Evolutionary conservation across 2,113 vertebrate species (phyloP), one percentile per base, ranked within the genome.

Genomic region (Cryptotis parvus): DNA sequence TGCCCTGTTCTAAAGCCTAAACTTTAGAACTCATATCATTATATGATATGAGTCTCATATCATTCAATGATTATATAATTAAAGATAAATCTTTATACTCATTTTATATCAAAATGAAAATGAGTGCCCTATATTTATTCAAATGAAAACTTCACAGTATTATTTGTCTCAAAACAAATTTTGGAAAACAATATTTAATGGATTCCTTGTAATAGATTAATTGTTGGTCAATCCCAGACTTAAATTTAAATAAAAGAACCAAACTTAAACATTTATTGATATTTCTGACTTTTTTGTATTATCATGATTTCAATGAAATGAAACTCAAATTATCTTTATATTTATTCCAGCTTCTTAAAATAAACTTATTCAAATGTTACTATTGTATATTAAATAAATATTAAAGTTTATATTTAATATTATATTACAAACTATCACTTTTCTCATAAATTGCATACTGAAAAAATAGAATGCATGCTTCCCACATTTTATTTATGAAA

Each of bases 51-150:
- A n/a, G 6, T 35, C 27, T 69, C 41, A 0, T 69, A 12, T 26
- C 29, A 39, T 43, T 88, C 41, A 20, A 16, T 11, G 22, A 63
- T 33, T 72, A 2, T 3, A 1, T 39, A 33, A 63, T 27, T 37
- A 33, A 68, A 4, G 22, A 24, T 31, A 90, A 69, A 31, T 55
- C 66, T 61, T 81, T 63, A 8, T n/a, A 58, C 55, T 43, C 8
- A 7, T n/a, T 81, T 70, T 2, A 70, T 22, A 69, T 65, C 22
- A 73, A 91, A 91, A 72, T 63, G 33, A 37, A 91, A 82, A 76
- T 6, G 4, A 35, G 3, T 14, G 10, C 27, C 31, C 43, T 26
- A 20, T 45, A 45, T 37, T 37, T 33, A 1, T 10, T 79, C 45
- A 26, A 68, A 69, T 55, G 9, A 79, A 78, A 49, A 80, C 29